A percentile compares a stretch with the other conserved stretches of the same genome.
Conservation (phyloP, 2,113 vertebrate genomes). For the Dicentrarchus labrax region DNA sequence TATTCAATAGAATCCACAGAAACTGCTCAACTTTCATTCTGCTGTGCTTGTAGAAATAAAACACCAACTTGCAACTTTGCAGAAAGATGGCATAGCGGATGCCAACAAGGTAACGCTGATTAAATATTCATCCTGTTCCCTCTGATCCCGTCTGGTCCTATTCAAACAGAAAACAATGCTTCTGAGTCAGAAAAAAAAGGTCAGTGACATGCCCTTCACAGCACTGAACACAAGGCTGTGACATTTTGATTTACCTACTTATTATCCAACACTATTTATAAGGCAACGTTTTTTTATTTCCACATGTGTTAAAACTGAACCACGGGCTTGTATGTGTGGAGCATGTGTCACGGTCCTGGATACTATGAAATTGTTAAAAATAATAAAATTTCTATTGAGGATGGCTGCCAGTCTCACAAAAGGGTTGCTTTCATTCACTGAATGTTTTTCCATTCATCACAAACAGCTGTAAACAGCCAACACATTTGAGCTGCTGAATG, state of each 20-base stretch:
- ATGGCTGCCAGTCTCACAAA: not conserved
- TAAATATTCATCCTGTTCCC: slow-evolving; percentile 72
- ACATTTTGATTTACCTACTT: not conserved
- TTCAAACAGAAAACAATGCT: slow-evolving; percentile 60
- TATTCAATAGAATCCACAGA: slow-evolving; percentile 28
- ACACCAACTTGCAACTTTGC: slow-evolving; percentile 52
- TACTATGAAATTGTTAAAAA: not conserved
- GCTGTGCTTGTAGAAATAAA: slow-evolving; percentile 57
- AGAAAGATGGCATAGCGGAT: slow-evolving; percentile 47
- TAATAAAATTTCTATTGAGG: not conserved
- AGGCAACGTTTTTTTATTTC: not conserved
- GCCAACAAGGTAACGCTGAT: slow-evolving; percentile 64
- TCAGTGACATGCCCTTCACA: slow-evolving; percentile 59
- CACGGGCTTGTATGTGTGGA: not conserved
- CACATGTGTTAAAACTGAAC: not conserved
- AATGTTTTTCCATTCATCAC: not conserved
- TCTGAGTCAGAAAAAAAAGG: slow-evolving; percentile 35
- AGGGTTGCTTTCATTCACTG: not conserved
- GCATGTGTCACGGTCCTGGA: not conserved
- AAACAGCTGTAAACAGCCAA: not conserved
- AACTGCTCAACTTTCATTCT: slow-evolving; percentile 47
- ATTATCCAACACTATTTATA: not conserved
- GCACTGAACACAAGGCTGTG: slow-evolving; percentile 5
- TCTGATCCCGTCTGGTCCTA: slow-evolving; percentile 60
- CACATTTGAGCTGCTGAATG: slow-evolving; percentile 26